These are phyloP conservation scores for Tetropium fuscum DNA, from an alignment of 2,888 invertebrate genomes.

Conservation along the genomic window DNA sequence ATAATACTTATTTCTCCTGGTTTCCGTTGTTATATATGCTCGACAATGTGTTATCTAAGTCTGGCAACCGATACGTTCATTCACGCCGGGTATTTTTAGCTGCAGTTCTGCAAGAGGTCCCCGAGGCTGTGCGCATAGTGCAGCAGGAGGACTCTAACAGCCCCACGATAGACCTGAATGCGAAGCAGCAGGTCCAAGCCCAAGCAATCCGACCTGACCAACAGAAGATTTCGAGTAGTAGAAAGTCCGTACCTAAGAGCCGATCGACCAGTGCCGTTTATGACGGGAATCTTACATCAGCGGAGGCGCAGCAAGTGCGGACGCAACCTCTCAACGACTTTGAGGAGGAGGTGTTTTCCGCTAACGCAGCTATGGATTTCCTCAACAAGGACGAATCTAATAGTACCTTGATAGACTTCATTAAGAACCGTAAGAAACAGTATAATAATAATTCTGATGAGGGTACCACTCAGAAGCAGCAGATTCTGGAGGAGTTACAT, in stretches of 20 bases:
- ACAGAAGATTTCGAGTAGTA: constrained; percentile 42
- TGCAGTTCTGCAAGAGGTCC: constrained; percentile 70
- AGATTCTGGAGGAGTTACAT: constrained; percentile 77
- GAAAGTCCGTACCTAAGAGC: constrained; percentile 69
- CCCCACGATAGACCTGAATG: constrained; percentile 56
- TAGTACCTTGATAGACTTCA: constrained; percentile 63
- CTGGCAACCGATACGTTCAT: no score
- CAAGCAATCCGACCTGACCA: constrained; percentile 34
- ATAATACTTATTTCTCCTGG: no score
- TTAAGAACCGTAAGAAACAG: constrained; percentile 63
- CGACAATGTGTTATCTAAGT: no score
- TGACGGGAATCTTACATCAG: constrained; percentile 67
- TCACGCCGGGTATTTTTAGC: no score
- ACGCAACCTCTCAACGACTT: constrained; percentile 64
- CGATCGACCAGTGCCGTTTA: constrained; percentile 67
- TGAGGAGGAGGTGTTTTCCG: constrained; percentile 60
- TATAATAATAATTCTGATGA: constrained; percentile 66
- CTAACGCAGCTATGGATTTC: constrained; percentile 60
- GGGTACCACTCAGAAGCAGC: constrained; percentile 76
- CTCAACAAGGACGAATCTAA: constrained; percentile 69
- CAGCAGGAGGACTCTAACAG: constrained; percentile 66
- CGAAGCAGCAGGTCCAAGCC: constrained; percentile 53
- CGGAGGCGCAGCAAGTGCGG: constrained; percentile 71
- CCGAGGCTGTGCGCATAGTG: constrained; percentile 70
- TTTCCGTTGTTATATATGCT: no score